phyloP scores from a whole-genome alignment of 2,797 vertebrate genomes.

The Muraenolepis orangiensis region DNA sequence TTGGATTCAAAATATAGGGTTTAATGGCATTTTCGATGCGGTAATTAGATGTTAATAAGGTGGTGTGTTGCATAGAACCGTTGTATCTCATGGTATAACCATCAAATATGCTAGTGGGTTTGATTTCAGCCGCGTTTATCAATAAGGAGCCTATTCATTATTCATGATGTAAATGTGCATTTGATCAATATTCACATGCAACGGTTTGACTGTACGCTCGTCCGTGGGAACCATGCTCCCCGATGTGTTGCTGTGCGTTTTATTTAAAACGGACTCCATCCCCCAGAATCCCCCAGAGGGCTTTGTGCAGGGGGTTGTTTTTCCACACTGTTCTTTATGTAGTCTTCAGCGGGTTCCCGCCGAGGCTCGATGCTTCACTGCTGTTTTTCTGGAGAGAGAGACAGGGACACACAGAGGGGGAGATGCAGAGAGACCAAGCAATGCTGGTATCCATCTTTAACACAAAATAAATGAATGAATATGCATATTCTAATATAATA shows the following conservation, averaged over 20 bases:
- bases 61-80: background rate
- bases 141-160: background rate
- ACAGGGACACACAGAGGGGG: background rate
- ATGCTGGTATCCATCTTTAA: too few relatives aligned
- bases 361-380: background rate
- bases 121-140: background rate
- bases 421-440: background rate
- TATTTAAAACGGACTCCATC: slow-evolving; percentile 3
- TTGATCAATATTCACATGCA: background rate
- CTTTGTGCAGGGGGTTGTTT: background rate
- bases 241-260: background rate
- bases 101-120: background rate
- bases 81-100: background rate
- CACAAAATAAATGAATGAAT: too few relatives aligned
- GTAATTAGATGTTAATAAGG: background rate
- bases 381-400: background rate
- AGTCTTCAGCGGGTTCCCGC: background rate
- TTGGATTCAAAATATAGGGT: background rate
- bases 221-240: background rate
- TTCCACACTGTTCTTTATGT: background rate
- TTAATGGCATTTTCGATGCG: background rate
- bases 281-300: background rate
- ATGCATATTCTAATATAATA: too few relatives aligned
- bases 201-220: background rate
- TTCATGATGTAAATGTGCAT: too few relatives aligned